A percentile compares a stretch with the other conserved stretches of the same genome.
These are phyloP conservation scores for Empidonax traillii DNA, from an alignment of 2,113 vertebrate species.

Conservation along the genomic window DNA sequence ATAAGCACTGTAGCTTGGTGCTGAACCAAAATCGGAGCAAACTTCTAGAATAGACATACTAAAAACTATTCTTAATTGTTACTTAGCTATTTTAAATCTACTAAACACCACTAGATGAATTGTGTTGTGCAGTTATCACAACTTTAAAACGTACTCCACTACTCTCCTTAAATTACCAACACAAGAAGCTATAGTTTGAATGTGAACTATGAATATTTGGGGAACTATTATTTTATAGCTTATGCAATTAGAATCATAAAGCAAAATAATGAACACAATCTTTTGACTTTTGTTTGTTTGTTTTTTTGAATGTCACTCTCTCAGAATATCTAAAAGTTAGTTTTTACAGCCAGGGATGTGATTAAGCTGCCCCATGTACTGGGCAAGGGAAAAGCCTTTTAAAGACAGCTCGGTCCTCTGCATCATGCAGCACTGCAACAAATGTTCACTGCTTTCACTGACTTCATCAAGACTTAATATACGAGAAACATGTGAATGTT, in stretches of 20 bases:
- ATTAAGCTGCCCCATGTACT: background rate
- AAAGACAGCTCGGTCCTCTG: background rate
- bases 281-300: background rate
- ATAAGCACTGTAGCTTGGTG: background rate
- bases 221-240: background rate
- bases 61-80: background rate
- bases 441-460: background rate
- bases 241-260: background rate
- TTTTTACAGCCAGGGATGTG: background rate
- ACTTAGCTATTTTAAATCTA: background rate
- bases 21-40: background rate
- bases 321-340: background rate
- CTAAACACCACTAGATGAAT: background rate
- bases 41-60: background rate
- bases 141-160: background rate
- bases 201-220: background rate
- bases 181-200: background rate
- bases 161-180: background rate
- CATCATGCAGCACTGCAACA: background rate
- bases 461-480: background rate
- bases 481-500: accelerated
- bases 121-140: background rate
- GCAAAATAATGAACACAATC: background rate
- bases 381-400: background rate
- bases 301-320: background rate